Base-by-base conservation (phyloP, 92 coral and sea anemone species). In the Pocillopora grandis region DNA sequence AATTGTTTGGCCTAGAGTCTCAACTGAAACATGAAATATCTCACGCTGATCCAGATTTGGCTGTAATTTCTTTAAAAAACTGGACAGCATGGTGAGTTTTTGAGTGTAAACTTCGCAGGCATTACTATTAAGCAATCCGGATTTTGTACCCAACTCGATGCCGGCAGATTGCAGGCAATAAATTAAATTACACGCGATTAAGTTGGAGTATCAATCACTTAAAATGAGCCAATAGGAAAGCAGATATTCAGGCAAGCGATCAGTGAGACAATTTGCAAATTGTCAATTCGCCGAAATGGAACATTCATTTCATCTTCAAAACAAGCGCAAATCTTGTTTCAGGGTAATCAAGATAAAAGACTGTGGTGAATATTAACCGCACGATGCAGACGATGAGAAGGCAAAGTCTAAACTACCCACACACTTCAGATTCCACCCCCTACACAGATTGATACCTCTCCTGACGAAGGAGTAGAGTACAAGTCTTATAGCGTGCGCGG, bases 381-480 rank as follows among this genome's bases (percentile, higher is more conserved):
- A 8, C 33, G 75, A n/a, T 13, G 49, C 66, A 57, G 49, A 8
- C 12, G 27, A 57, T 17, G 15, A 15, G 49, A 36, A 58, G 20
- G 64, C 58, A 76, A 76, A 76, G 64, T 76, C 79, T 58, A 57
- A 58, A 57, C 55, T 33, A 31, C 69, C 80, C 67, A 76, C 80
- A 60, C 35, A 61, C n/a, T 76, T 59, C 49, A 21, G 31, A 75
- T 18, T 12, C 12, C 78, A 57, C 61, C 19, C 13, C 64, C 78
- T 75, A 49, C 19, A 75, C n/a, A 12, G 65, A 55, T 10, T 37
- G 16, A 13, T 70, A 15, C 6, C 16, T 37, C 48, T 31, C n/a
- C 48, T 48, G 48, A 1, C 15, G n/a, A 68, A 5, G 15, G 18
- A 13, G 14, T 31, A 36, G 1, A 70, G 57, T 42, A 42, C 52